Evolutionary conservation across 2,888 invertebrate genomes (phyloP), one percentile per base, ranked within the genome.

Genomic region (Athalia circularis): DNA sequence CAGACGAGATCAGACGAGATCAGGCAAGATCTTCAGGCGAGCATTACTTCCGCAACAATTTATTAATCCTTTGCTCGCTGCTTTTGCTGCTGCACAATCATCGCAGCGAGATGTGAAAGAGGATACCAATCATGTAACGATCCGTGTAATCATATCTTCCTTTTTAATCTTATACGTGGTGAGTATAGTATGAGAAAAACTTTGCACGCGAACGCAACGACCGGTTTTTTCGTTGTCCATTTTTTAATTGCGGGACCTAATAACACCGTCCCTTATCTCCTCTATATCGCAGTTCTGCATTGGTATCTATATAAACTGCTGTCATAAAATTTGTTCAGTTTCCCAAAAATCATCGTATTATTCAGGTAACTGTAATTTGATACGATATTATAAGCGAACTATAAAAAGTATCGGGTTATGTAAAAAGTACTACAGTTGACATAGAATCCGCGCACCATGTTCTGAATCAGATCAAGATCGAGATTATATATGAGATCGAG

Each of bases 81-180:
- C 29, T 29, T 29, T 29, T 29, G 29, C 29, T 29, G 29, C 29
- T 29, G 29, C 64, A 62, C 50, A 75, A 62, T 75, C 75, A 75
- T 75, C 62, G 64, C 43, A 50, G 5, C 8, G 48, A 48, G 62
- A 75, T 48, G 48, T 43, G 64, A 13, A 48, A 62, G 64, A 75
- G 50, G 75, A 62, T 75, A 75, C 50, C 75, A 75, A 75, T 75
- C 75, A 75, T 64, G 59, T 45, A 75, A 75, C 75, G 62, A 75
- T 59, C 75, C 75, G 50, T 75, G 75, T 75, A 75, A 75, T 75
- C 75, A 61, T 75, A 62, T 75, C 75, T 75, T 50, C 61, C 43
- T 64, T 29, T 48, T 64, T 75, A 64, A 75, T 75, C 75, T 50
- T 59, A 59, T 47, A 59, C 59, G 57, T 8, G 62, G 59, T 8